These are phyloP conservation scores for Spilosoma lubricipeda DNA, from an alignment of 2,888 invertebrate species.

Conservation along the genomic window DNA sequence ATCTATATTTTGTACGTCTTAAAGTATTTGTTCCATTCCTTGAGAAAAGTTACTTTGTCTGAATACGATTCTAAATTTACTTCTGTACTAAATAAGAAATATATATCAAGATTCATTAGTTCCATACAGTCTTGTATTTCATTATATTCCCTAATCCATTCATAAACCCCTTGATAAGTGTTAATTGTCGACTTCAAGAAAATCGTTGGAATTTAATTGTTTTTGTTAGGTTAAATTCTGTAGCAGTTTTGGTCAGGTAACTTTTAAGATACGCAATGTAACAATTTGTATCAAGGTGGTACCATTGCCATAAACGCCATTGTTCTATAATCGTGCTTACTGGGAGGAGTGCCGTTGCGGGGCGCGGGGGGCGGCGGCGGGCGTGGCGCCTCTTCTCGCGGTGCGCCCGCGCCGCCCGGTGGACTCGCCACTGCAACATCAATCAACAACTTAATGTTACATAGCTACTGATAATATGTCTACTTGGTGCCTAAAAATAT, in stretches of 20 bases:
- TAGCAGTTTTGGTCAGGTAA: neutral
- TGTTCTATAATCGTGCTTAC: constrained; percentile 78
- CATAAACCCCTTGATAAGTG: no score
- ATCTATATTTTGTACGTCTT: no score
- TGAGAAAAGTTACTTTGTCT: no score
- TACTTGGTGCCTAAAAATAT: neutral
- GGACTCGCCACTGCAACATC: constrained; percentile 93
- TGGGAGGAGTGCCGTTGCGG: constrained; percentile 82
- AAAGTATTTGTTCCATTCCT: neutral
- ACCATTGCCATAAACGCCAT: constrained; percentile 70
- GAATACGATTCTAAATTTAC: neutral
- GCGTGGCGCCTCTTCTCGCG: constrained; percentile 78
- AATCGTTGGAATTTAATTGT: no score
- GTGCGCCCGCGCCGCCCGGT: constrained; percentile 88
- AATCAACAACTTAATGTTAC: constrained; percentile 54
- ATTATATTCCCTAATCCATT: no score
- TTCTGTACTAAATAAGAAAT: neutral
- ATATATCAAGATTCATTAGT: no score
- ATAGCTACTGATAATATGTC: neutral
- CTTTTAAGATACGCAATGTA: neutral
- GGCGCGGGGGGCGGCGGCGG: constrained; percentile 81
- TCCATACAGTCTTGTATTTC: no score
- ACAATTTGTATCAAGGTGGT: neutral
- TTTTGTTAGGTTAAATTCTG: neutral
- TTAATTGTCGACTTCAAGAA: no score